Evolutionary conservation across 2,113 vertebrate genomes (phyloP).

Genomic region (Trichechus manatus): DNA sequence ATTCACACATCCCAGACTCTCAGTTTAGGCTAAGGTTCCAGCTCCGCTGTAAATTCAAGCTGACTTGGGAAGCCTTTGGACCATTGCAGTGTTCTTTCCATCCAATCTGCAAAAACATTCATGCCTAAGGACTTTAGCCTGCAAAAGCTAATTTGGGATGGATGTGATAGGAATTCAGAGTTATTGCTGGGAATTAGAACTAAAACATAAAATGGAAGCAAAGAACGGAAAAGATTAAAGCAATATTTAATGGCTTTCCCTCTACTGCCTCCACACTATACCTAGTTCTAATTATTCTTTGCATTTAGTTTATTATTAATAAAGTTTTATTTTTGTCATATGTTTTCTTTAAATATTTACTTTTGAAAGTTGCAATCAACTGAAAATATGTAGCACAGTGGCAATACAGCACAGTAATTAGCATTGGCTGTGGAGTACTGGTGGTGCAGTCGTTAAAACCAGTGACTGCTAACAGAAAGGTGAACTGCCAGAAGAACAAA

Average conservation of each 20-base stretch:
- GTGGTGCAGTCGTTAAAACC: no score
- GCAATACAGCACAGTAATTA: not conserved
- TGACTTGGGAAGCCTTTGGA: slow-evolving; percentile 62
- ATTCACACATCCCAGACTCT: not conserved
- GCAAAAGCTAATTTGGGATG: slow-evolving; percentile 66
- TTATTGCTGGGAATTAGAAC: slow-evolving; percentile 12
- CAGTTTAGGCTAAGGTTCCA: slow-evolving; percentile 28
- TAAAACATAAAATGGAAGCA: slow-evolving; percentile 31
- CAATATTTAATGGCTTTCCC: not conserved
- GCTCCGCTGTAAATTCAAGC: slow-evolving; percentile 54
- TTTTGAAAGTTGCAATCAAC: not conserved
- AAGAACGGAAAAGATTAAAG: slow-evolving; percentile 31
- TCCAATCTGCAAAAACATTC: slow-evolving; percentile 74
- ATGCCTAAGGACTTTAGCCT: slow-evolving; percentile 66
- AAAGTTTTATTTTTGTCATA: not conserved
- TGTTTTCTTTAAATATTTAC: not conserved
- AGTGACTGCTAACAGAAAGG: no score
- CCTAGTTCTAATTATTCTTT: not conserved
- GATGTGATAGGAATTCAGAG: slow-evolving; percentile 71
- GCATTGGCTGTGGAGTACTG: not conserved
- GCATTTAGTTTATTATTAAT: not conserved
- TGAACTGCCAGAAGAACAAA: no score
- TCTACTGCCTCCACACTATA: not conserved
- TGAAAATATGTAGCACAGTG: not conserved
- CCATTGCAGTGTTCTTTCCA: slow-evolving; percentile 51